Percentiles rank a stretch among this genome's conserved stretches.
Conservation (phyloP, 2,888 invertebrate genomes). For the Itoplectis maculator region DNA sequence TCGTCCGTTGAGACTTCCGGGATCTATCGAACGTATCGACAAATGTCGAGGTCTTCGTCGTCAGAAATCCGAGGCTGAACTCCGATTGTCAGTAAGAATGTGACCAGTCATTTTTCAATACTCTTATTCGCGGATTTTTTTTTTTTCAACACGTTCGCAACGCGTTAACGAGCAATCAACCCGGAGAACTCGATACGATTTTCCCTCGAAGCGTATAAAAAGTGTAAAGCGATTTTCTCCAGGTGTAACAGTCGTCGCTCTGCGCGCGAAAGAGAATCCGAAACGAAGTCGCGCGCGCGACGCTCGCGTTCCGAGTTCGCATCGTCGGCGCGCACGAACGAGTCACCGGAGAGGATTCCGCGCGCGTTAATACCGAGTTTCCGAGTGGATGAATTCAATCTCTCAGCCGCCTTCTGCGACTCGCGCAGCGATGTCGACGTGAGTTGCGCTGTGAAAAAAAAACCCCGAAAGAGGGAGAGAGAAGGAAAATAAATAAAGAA, state of each 20-base stretch:
- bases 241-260: neutral
- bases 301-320: conserved; percentile 28
- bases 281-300: conserved; percentile 35
- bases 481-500: conserved; percentile 17
- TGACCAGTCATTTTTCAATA: no score
- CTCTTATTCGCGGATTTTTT: no score
- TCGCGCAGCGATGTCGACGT: conserved; percentile 28
- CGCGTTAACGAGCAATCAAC: no score
- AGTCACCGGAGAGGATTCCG: conserved; percentile 47
- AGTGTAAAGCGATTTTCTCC: neutral
- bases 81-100: no score
- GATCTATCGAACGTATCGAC: no score
- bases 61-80: no score
- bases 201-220: no score
- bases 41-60: no score
- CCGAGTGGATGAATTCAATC: conserved; percentile 77
- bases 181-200: no score
- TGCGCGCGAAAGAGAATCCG: conserved; percentile 39
- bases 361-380: conserved; percentile 75
- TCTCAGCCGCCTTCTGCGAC: conserved; percentile 56
- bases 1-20: no score
- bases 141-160: no score
- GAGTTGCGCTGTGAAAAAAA: conserved; percentile 24
- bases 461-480: neutral
- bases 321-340: conserved; percentile 34